phyloP scores from a whole-genome alignment of 2,113 vertebrate species.

The Eurystomus gularis region DNA sequence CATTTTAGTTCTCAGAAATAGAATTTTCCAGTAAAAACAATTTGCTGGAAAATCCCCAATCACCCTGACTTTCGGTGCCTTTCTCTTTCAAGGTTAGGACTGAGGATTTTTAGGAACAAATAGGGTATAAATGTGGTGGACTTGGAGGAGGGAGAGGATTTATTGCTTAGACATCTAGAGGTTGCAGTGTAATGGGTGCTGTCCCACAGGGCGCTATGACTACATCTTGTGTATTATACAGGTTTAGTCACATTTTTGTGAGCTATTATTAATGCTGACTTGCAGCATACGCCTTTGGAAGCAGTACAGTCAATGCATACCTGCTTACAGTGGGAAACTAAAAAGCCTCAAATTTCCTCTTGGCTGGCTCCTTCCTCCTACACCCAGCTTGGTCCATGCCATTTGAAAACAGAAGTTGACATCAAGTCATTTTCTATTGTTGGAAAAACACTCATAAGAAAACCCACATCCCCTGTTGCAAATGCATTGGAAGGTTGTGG shows the following conservation, averaged over 20 bases:
- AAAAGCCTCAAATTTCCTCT: constrained; percentile 70
- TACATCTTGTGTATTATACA: constrained; percentile 34
- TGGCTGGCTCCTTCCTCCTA: constrained; percentile 55
- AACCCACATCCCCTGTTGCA: constrained; percentile 29
- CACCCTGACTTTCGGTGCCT: not conserved
- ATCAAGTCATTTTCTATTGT: constrained; percentile 44
- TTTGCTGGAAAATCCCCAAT: not conserved
- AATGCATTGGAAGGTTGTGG: not conserved
- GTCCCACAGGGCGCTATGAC: not conserved
- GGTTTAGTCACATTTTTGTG: constrained; percentile 66
- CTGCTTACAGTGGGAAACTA: constrained; percentile 59
- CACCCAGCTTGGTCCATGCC: not conserved
- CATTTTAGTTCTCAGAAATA: not conserved
- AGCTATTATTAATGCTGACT: constrained; percentile 55
- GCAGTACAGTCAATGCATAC: constrained; percentile 45
- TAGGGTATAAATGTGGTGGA: not conserved
- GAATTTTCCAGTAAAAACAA: not conserved
- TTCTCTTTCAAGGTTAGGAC: not conserved
- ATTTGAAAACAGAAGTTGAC: constrained; percentile 34
- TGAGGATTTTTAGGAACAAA: not conserved
- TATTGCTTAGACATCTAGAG: not conserved
- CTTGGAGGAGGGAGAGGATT: not conserved
- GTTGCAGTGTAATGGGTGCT: not conserved
- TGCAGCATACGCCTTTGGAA: constrained; percentile 67
- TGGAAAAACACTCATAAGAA: constrained; percentile 25